These are phyloP conservation scores for Corythaixoides concolor DNA, from an alignment of 2,113 vertebrate species.

Conservation along the genomic window DNA sequence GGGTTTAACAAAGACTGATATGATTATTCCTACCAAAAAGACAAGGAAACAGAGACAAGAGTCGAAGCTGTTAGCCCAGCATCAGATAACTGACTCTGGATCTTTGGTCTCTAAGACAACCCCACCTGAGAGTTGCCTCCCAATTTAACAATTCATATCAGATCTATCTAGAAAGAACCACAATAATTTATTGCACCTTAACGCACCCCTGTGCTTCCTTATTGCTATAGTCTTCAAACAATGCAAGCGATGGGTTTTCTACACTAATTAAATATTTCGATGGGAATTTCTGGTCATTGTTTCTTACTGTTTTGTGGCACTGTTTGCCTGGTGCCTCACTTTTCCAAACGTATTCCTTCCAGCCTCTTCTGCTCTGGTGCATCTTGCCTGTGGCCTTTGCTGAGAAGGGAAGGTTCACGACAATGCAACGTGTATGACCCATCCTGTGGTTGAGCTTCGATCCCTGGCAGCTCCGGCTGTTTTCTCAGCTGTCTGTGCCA, in stretches of 20 bases:
- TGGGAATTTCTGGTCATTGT: neutral
- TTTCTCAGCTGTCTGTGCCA: neutral
- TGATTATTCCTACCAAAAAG: neutral
- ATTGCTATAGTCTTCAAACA: neutral
- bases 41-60: neutral
- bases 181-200: fast-evolving
- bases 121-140: neutral
- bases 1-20: neutral
- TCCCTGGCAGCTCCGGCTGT: neutral
- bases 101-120: neutral
- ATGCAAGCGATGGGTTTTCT: neutral
- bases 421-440: fast-evolving
- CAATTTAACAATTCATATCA: neutral
- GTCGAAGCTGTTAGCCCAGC: neutral
- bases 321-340: neutral
- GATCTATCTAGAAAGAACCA: neutral
- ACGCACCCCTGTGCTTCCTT: neutral
- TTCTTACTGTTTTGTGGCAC: neutral
- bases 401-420: neutral
- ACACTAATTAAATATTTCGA: neutral
- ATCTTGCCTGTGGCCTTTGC: neutral
- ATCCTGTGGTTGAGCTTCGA: neutral
- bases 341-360: neutral
- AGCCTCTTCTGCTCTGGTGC: neutral
- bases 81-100: neutral